These are phyloP conservation scores for Drosophila neutralis DNA, from an alignment of 2,888 invertebrate species.

Conservation along the genomic window DNA sequence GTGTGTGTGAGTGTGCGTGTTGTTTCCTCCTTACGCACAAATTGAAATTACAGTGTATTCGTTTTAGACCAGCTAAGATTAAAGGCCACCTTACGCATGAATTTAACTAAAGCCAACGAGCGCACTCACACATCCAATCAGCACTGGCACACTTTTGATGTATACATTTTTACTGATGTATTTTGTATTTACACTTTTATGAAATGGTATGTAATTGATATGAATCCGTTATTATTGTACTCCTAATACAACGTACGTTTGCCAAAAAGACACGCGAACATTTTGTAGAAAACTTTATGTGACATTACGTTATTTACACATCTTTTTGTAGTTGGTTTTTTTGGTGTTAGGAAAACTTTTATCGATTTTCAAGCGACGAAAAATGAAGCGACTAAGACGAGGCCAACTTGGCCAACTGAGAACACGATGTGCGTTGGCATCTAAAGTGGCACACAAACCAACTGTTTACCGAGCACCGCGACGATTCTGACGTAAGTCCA, in stretches of 20 bases:
- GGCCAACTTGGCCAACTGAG: not conserved
- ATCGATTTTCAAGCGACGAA: constrained; percentile 46
- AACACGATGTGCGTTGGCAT: not conserved
- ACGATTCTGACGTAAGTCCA: constrained; percentile 33
- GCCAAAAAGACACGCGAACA: constrained; percentile 35
- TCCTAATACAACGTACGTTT: constrained; percentile 39
- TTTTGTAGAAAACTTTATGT: constrained; percentile 34
- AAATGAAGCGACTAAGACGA: not conserved
- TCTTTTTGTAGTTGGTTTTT: not conserved
- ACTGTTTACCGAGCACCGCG: constrained; percentile 29
- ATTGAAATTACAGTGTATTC: constrained; percentile 17
- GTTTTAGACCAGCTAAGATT: constrained; percentile 7
- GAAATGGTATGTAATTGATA: constrained; percentile 43
- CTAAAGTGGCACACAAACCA: constrained; percentile 13
- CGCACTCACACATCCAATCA: constrained; percentile 17
- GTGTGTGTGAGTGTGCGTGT: not conserved
- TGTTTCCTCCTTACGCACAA: constrained; percentile 13
- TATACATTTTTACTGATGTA: constrained; percentile 25
- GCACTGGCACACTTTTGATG: constrained; percentile 20
- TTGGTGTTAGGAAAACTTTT: constrained; percentile 20
- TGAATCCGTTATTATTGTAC: constrained; percentile 21
- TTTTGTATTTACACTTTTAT: constrained; percentile 38
- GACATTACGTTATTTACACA: constrained; percentile 26
- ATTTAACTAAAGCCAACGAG: constrained; percentile 12
- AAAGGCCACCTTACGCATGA: constrained; percentile 12